Percentiles rank a stretch among this genome's conserved stretches.
Evolutionary conservation across 2,888 invertebrate genomes (phyloP).

Genomic region (Tridacna crocea): DNA sequence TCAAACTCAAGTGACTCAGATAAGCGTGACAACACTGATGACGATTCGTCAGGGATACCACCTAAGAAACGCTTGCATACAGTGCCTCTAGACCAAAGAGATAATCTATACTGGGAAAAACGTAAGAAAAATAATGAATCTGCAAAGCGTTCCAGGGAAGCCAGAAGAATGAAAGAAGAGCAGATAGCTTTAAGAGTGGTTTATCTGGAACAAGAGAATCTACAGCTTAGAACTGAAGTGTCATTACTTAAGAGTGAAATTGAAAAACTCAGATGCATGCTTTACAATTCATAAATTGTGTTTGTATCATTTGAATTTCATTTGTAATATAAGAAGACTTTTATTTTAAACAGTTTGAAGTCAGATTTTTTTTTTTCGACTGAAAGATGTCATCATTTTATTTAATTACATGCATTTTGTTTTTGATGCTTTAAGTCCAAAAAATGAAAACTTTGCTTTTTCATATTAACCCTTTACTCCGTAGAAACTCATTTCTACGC

Average conservation of each 20-base stretch:
- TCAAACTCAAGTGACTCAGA: constrained; percentile 45
- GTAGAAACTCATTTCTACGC: too few relatives aligned
- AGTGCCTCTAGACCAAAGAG: constrained; percentile 79
- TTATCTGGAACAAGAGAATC: constrained; percentile 83
- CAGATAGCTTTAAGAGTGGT: constrained; percentile 80
- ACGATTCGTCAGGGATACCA: constrained; percentile 47
- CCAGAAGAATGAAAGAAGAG: constrained; percentile 83
- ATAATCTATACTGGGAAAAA: constrained; percentile 83
- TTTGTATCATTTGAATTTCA: background rate
- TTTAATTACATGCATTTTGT: too few relatives aligned
- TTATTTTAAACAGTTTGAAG: too few relatives aligned
- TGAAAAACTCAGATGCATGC: constrained; percentile 80
- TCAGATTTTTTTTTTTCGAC: too few relatives aligned
- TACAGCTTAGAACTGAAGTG: constrained; percentile 82
- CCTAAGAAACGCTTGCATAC: constrained; percentile 75
- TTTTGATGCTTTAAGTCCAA: too few relatives aligned
- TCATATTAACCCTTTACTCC: too few relatives aligned
- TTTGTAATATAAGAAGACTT: too few relatives aligned
- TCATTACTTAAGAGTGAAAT: constrained; percentile 80
- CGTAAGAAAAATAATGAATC: constrained; percentile 85
- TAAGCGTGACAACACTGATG: constrained; percentile 51
- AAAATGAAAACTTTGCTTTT: too few relatives aligned
- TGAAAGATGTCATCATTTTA: too few relatives aligned
- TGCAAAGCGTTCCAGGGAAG: constrained; percentile 84
- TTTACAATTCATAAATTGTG: constrained; percentile 75